These are phyloP conservation scores for Coenonympha glycerion DNA, from an alignment of 2,888 invertebrate genomes.

Conservation along the genomic window DNA sequence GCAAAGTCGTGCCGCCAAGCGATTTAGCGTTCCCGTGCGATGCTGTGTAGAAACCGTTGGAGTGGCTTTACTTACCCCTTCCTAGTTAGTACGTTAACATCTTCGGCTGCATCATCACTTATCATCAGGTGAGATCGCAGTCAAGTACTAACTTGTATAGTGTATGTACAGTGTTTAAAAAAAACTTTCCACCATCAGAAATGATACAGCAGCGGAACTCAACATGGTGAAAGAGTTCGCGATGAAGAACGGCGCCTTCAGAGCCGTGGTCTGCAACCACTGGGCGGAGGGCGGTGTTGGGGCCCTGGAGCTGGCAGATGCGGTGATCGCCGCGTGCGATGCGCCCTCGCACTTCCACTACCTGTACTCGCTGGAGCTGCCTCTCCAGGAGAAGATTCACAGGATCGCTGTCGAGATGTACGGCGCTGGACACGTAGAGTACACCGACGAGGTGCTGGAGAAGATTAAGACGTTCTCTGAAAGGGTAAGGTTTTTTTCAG, in stretches of 20 bases:
- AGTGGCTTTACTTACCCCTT: too few relatives aligned
- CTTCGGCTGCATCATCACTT: too few relatives aligned
- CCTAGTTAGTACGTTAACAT: too few relatives aligned
- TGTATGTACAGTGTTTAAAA: too few relatives aligned
- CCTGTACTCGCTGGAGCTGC: constrained; percentile 80
- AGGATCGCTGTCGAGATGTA: constrained; percentile 95
- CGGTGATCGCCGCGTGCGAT: constrained; percentile 87
- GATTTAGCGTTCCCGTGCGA: too few relatives aligned
- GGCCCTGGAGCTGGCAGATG: constrained; percentile 88
- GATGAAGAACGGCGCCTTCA: constrained; percentile 86
- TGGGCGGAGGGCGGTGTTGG: constrained; percentile 95
- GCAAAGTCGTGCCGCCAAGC: too few relatives aligned
- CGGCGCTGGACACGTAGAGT: constrained; percentile 91
- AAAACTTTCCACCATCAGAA: constrained; percentile 69
- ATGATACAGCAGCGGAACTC: constrained; percentile 90
- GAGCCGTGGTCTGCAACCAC: constrained; percentile 90
- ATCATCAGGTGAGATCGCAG: too few relatives aligned
- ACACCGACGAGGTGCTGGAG: constrained; percentile 82
- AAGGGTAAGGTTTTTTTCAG: constrained; percentile 75
- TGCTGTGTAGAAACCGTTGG: too few relatives aligned
- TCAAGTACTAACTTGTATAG: too few relatives aligned
- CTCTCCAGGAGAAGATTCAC: constrained; percentile 90
- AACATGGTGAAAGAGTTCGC: constrained; percentile 84
- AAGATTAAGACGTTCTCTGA: constrained; percentile 82
- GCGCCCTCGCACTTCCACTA: constrained; percentile 78